Conservation (phyloP, 2,797 vertebrate genomes). For the Sarcophilus harrisii region DNA sequence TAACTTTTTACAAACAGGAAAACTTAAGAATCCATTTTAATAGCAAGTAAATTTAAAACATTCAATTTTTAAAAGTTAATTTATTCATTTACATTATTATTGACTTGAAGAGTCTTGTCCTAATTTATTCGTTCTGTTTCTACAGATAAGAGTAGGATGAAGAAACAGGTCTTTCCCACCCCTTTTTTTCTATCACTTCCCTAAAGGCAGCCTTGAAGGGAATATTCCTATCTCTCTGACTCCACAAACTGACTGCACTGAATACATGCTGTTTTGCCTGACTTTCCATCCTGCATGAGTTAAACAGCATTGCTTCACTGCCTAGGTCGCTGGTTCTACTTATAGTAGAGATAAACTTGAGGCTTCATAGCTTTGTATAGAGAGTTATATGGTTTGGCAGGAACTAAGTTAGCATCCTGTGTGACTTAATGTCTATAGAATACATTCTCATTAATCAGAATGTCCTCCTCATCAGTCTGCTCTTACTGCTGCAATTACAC, state of each 20-base stretch:
- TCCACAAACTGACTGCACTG: background rate
- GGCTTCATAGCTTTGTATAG: background rate
- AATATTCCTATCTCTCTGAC: background rate
- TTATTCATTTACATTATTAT: constrained; percentile 5
- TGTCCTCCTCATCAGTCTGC: background rate
- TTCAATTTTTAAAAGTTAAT: background rate
- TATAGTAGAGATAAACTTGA: background rate
- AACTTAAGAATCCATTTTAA: background rate
- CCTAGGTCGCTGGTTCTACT: background rate
- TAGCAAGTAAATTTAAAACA: background rate
- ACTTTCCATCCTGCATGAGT: background rate
- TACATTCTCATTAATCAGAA: background rate
- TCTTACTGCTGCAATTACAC: background rate
- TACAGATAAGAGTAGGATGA: background rate
- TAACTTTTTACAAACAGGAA: background rate
- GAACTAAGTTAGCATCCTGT: background rate
- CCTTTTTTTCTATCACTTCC: background rate
- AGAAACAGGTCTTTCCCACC: background rate
- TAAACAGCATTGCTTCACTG: background rate
- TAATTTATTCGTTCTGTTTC: background rate
- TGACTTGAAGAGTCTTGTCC: background rate
- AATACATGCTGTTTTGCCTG: background rate
- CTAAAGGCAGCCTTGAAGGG: background rate
- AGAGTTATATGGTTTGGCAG: background rate
- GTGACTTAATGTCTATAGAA: background rate